phyloP scores from a whole-genome alignment of 1,140 invertebrate species.

The Lanistes nyassanus region DNA sequence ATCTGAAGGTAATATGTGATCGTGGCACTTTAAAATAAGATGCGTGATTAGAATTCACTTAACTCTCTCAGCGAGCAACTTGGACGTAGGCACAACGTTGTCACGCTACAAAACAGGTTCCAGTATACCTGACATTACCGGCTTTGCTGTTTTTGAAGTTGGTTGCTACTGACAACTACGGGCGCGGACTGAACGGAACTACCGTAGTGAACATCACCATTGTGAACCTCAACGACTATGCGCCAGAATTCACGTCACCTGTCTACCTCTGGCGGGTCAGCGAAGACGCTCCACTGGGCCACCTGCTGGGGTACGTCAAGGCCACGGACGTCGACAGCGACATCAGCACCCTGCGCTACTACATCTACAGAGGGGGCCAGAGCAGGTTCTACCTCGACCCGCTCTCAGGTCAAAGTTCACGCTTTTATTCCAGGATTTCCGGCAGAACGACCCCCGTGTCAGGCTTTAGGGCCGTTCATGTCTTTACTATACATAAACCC shows the following conservation, averaged over 20 bases:
- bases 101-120: no score
- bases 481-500: no score
- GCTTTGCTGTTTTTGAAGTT: neutral
- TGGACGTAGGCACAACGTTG: no score
- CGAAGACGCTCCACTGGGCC: conserved; percentile 69
- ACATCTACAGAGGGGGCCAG: conserved; percentile 25
- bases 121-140: no score
- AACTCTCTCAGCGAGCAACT: no score
- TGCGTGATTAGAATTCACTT: no score
- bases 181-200: conserved; percentile 64
- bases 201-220: conserved; percentile 49
- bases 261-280: conserved; percentile 75
- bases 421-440: no score
- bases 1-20: no score
- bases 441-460: no score
- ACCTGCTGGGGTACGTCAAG: conserved; percentile 39
- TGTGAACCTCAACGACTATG: conserved; percentile 90
- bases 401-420: neutral
- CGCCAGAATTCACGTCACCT: conserved; percentile 77
- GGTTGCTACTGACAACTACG: conserved; percentile 14
- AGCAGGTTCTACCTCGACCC: conserved; percentile 35
- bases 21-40: no score
- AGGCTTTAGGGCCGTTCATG: no score
- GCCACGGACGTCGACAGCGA: conserved; percentile 56
- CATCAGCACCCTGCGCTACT: conserved; percentile 37